Evolutionary conservation across 2,797 vertebrate species (phyloP).

Genomic region (Mionectes olivaceus): DNA sequence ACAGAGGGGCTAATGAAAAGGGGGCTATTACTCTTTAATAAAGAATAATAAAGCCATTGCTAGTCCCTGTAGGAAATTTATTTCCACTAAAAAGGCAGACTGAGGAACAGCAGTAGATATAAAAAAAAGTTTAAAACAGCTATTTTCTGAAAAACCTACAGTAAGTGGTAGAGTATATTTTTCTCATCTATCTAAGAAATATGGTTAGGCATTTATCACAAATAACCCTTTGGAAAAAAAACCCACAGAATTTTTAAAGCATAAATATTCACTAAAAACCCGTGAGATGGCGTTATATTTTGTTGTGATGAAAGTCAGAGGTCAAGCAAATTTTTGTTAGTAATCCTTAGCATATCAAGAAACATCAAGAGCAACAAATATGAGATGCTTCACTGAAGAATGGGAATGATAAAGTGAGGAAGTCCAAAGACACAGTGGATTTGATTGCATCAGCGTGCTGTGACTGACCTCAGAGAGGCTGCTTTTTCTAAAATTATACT

Average conservation of each 20-base stretch:
- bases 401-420: not conserved
- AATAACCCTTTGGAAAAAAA: not conserved
- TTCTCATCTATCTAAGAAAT: not conserved
- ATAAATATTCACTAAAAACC: not conserved
- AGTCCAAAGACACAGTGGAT: not conserved
- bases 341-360: not conserved
- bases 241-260: not conserved
- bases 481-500: not conserved
- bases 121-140: not conserved
- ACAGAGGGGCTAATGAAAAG: constrained; percentile 15
- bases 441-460: not conserved
- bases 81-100: constrained; percentile 37
- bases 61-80: constrained; percentile 19
- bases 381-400: not conserved
- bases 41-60: constrained; percentile 29
- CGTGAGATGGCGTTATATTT: not conserved
- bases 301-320: not conserved
- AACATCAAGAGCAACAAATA: not conserved
- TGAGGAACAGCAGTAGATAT: not conserved
- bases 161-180: not conserved
- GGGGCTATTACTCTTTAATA: constrained; percentile 4
- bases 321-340: not conserved
- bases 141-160: not conserved
- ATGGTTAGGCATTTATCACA: not conserved
- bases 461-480: not conserved